Percentiles rank a stretch among this genome's conserved stretches.
phyloP scores from a whole-genome alignment of 2,797 vertebrate genomes.

The Brachyrhaphis roseni region DNA sequence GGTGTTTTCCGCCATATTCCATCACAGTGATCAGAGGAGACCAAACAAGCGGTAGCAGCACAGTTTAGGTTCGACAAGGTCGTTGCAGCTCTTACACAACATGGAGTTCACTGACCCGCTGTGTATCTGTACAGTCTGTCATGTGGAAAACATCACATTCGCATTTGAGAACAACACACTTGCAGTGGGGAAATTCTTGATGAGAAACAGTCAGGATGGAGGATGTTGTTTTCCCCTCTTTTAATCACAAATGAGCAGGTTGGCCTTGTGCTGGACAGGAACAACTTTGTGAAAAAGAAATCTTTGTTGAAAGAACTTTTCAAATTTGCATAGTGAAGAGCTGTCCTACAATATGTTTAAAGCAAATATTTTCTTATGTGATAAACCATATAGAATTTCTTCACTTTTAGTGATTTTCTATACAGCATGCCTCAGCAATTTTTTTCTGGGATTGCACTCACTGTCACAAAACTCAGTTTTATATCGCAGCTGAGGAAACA shows the following conservation, averaged over 20 bases:
- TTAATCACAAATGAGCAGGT: constrained; percentile 56
- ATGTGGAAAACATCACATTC: constrained; percentile 49
- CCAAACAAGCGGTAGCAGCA: constrained; percentile 46
- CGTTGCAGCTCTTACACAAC: constrained; percentile 69
- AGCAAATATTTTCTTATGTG: not conserved
- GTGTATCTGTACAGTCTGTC: constrained; percentile 34
- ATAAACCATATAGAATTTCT: not conserved
- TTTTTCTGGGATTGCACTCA: not conserved
- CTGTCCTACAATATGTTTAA: not conserved
- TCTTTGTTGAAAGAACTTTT: not conserved
- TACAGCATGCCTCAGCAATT: not conserved
- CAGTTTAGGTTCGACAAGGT: constrained; percentile 39
- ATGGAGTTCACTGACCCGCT: constrained; percentile 63
- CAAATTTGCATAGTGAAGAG: not conserved
- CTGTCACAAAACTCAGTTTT: not conserved
- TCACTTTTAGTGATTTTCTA: not conserved
- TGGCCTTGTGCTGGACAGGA: constrained; percentile 24
- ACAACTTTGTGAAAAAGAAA: not conserved
- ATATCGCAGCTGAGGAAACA: not conserved
- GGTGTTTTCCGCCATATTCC: constrained; percentile 61
- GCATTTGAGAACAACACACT: constrained; percentile 50
- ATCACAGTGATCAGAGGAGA: constrained; percentile 51
- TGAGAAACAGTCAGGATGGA: constrained; percentile 43
- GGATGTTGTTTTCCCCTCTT: constrained; percentile 59
- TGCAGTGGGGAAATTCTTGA: constrained; percentile 50